These are phyloP conservation scores for Andrena haemorrhoa DNA, from an alignment of 2,888 invertebrate species.

Conservation along the genomic window DNA sequence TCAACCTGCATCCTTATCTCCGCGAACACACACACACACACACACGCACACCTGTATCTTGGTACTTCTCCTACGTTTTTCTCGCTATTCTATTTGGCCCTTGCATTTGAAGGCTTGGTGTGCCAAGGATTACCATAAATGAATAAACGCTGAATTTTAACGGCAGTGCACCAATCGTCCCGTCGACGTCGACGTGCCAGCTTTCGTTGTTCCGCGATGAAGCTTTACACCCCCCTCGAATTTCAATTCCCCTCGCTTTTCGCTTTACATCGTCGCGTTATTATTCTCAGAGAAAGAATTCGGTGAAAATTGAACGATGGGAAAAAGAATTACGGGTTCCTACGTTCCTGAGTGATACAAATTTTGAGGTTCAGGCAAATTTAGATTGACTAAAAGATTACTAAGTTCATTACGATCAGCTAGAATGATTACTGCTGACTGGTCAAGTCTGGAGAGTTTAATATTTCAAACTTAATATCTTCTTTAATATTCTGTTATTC, in stretches of 20 bases:
- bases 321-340: not conserved
- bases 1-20: not conserved
- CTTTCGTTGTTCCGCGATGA: constrained; percentile 34
- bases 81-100: constrained; percentile 25
- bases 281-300: not conserved
- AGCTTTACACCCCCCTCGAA: constrained; percentile 28
- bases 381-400: not conserved
- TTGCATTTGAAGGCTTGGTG: constrained; percentile 25
- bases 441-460: too few species aligned
- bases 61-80: constrained; percentile 13
- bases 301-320: constrained; percentile 7
- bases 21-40: not conserved
- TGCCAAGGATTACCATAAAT: constrained; percentile 38
- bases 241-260: constrained; percentile 28
- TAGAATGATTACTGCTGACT: too few species aligned
- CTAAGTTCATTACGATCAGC: too few species aligned
- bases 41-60: constrained; percentile 1
- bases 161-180: constrained; percentile 26
- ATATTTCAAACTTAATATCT: too few species aligned
- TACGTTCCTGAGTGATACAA: not conserved
- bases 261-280: constrained; percentile 9
- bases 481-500: too few species aligned
- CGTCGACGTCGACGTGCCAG: constrained; percentile 30
- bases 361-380: not conserved
- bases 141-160: constrained; percentile 43